Conservation (phyloP, 2,888 invertebrate species). For the Euphydryas editha region DNA sequence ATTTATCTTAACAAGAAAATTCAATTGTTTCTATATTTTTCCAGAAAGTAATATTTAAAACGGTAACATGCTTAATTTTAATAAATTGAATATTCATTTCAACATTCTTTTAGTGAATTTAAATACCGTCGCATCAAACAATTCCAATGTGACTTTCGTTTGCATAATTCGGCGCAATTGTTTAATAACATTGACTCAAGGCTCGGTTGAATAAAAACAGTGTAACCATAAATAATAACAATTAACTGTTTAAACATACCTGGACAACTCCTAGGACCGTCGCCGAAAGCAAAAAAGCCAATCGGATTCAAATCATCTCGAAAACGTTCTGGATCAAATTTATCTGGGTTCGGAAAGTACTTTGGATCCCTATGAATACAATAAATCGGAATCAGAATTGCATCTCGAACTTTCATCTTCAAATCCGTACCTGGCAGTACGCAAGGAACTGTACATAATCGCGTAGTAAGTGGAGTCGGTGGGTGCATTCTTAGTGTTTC, state of each 20-base stretch:
- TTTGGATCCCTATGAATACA: conserved; percentile 71
- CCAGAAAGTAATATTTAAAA: conserved; percentile 2
- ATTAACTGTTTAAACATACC: conserved; percentile 52
- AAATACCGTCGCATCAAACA: conserved; percentile 20
- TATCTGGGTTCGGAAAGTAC: conserved; percentile 70
- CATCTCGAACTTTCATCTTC: conserved; percentile 62
- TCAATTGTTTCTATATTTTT: not conserved
- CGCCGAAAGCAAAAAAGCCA: conserved; percentile 73
- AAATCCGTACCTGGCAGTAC: conserved; percentile 62
- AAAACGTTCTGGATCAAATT: conserved; percentile 73
- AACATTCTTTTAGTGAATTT: conserved; percentile 19
- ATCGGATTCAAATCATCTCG: conserved; percentile 62
- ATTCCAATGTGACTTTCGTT: conserved; percentile 5
- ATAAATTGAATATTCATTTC: conserved; percentile 19
- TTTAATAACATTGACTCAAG: not conserved
- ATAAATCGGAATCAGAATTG: conserved; percentile 69
- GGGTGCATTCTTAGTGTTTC: conserved; percentile 75
- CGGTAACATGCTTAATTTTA: not conserved
- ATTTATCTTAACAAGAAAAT: not conserved
- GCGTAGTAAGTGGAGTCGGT: conserved; percentile 72
- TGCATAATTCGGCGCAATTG: conserved; percentile 5
- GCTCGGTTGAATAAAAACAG: not conserved
- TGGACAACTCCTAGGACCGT: conserved; percentile 76
- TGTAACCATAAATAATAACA: not conserved
- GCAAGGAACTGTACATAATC: conserved; percentile 71